phyloP scores from a whole-genome alignment of 2,888 invertebrate genomes.

The Scaptomyza reducta region DNA sequence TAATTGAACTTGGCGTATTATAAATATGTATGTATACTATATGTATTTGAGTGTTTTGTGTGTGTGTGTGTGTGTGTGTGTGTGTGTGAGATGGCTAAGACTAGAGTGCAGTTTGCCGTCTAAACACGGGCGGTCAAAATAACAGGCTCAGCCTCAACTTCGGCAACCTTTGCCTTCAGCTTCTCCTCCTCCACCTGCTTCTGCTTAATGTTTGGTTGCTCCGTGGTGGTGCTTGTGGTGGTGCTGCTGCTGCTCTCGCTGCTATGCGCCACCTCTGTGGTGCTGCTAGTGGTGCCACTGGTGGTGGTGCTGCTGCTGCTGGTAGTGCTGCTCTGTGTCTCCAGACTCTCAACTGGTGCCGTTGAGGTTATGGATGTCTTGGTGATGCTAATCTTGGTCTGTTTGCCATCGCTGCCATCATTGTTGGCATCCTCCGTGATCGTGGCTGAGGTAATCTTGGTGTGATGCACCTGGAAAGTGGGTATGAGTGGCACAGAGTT shows the following conservation, averaged over 20 bases:
- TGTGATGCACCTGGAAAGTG: slow-evolving; percentile 75
- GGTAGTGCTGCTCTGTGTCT: slow-evolving; percentile 27
- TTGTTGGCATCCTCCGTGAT: slow-evolving; percentile 62
- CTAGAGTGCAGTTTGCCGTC: slow-evolving; percentile 37
- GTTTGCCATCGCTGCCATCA: slow-evolving; percentile 59
- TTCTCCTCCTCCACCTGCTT: slow-evolving; percentile 81
- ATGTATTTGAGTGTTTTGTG: slow-evolving; percentile 8
- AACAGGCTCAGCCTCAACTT: slow-evolving; percentile 84
- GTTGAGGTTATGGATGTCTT: slow-evolving; percentile 71
- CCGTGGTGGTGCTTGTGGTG: slow-evolving; percentile 31
- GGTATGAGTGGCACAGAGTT: slow-evolving; percentile 66
- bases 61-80: slow-evolving; percentile 12
- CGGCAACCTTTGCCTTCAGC: slow-evolving; percentile 82
- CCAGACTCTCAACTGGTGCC: slow-evolving; percentile 54
- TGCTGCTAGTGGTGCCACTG: slow-evolving; percentile 20
- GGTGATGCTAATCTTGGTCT: slow-evolving; percentile 74
- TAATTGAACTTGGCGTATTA: slow-evolving; percentile 69
- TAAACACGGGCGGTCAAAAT: slow-evolving; percentile 83
- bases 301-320: slow-evolving; percentile 29
- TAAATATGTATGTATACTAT: slow-evolving; percentile 56
- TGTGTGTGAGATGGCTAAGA: slow-evolving; percentile 33
- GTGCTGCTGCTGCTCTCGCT: slow-evolving; percentile 53
- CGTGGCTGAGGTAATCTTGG: slow-evolving; percentile 66
- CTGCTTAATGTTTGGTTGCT: slow-evolving; percentile 68
- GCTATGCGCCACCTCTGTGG: slow-evolving; percentile 21